Percentiles rank a stretch among this genome's conserved stretches.
These are phyloP conservation scores for Melanostigma gelatinosum DNA, from an alignment of 2,113 vertebrate species.

Conservation along the genomic window DNA sequence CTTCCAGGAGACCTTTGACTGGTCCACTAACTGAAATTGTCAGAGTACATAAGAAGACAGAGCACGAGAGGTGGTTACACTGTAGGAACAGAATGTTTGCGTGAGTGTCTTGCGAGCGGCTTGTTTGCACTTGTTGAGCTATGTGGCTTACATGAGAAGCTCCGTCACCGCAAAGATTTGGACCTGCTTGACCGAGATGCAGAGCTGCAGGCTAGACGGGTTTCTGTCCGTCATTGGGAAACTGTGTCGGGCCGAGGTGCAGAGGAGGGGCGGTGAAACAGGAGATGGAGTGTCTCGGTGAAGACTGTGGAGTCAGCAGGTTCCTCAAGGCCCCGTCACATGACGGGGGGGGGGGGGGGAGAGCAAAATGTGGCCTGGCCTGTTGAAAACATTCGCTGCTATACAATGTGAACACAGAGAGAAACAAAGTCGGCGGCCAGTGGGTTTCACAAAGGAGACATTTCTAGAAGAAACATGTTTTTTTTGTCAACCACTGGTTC, in stretches of 20 bases:
- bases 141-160: background rate
- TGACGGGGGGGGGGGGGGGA: constrained; percentile 37
- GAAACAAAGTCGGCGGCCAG: background rate
- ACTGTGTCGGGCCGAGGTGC: background rate
- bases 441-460: background rate
- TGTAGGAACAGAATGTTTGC: background rate
- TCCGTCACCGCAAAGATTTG: background rate
- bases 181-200: background rate
- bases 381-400: constrained; percentile 31
- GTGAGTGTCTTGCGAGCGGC: background rate
- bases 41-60: background rate
- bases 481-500: background rate
- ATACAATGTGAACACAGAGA: background rate
- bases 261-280: constrained; percentile 42
- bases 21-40: background rate
- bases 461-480: constrained; percentile 1
- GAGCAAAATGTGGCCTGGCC: constrained; percentile 29
- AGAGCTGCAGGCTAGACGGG: background rate
- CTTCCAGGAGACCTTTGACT: constrained; percentile 28
- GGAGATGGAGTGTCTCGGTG: constrained; percentile 54
- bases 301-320: constrained; percentile 70
- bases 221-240: background rate
- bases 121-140: constrained; percentile 54
- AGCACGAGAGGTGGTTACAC: background rate
- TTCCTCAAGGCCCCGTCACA: constrained; percentile 62